These are phyloP conservation scores for Erpornis zantholeuca DNA, from an alignment of 2,113 vertebrate genomes.

Conservation along the genomic window DNA sequence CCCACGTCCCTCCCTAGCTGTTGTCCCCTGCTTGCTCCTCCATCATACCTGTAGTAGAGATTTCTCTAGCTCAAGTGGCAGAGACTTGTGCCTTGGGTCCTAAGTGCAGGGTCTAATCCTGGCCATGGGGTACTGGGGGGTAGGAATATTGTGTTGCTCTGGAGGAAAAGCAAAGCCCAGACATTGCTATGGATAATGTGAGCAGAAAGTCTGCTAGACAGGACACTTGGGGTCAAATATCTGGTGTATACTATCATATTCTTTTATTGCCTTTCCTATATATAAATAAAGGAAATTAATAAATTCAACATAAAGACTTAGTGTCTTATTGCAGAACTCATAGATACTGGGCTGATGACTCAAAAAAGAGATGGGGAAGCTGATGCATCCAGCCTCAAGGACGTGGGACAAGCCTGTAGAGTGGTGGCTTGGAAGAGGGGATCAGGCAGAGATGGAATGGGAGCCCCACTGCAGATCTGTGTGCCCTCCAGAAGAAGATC, in stretches of 20 bases:
- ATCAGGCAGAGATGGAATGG: neutral
- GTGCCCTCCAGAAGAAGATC: neutral
- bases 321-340: neutral
- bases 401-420: neutral
- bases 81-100: constrained; percentile 46
- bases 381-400: neutral
- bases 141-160: neutral
- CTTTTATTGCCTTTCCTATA: constrained; percentile 44
- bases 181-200: neutral
- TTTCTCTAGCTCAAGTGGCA: constrained; percentile 17
- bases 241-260: neutral
- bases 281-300: constrained; percentile 52
- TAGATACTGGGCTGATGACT: neutral
- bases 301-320: neutral
- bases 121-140: neutral
- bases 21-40: neutral
- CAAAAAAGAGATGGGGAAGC: neutral
- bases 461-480: neutral
- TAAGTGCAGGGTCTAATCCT: neutral
- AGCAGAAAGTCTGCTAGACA: neutral
- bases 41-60: neutral
- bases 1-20: neutral
- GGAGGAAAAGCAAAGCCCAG: constrained; percentile 4
- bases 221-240: neutral
- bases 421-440: neutral